Percentiles rank a stretch among this genome's conserved stretches.
phyloP scores from a whole-genome alignment of 2,113 vertebrate species.

The Indicator maculatus region DNA sequence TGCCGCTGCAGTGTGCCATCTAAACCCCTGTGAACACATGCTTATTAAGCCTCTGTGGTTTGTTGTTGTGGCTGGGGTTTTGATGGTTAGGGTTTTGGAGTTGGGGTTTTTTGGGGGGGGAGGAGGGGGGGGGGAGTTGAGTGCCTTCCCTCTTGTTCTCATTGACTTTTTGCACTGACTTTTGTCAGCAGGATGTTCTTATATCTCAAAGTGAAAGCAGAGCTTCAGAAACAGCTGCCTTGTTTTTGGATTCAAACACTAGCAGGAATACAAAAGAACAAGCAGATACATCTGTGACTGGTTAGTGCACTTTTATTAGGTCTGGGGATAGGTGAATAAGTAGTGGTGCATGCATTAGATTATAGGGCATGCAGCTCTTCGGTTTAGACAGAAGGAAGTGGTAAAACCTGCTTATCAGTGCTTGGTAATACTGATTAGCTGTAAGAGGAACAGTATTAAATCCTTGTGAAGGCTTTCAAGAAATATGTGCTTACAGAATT shows the following conservation, averaged over 20 bases:
- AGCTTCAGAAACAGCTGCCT: constrained; percentile 60
- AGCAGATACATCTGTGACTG: constrained; percentile 48
- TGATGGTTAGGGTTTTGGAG: not conserved
- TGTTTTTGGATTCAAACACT: constrained; percentile 63
- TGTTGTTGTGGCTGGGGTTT: not conserved
- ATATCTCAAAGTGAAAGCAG: constrained; percentile 61
- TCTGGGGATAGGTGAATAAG: not conserved
- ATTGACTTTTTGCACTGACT: constrained; percentile 42
- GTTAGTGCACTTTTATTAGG: constrained; percentile 60
- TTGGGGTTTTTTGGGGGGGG: too few species aligned
- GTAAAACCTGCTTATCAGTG: not conserved
- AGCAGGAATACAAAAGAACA: constrained; percentile 56
- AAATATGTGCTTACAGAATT: not conserved
- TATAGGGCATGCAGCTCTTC: not conserved
- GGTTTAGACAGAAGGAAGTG: not conserved
- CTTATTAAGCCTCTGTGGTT: not conserved
- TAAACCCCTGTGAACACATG: not conserved
- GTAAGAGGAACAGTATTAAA: not conserved
- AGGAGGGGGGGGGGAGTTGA: not conserved
- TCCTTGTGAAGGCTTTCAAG: not conserved
- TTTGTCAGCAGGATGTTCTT: constrained; percentile 64
- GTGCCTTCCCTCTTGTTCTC: not conserved
- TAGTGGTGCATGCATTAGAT: not conserved
- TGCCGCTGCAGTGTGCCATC: not conserved
- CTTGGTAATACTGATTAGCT: not conserved